Base-by-base conservation (phyloP, 92 coral and sea anemone genomes). In the Virgularia gustaviana region DNA sequence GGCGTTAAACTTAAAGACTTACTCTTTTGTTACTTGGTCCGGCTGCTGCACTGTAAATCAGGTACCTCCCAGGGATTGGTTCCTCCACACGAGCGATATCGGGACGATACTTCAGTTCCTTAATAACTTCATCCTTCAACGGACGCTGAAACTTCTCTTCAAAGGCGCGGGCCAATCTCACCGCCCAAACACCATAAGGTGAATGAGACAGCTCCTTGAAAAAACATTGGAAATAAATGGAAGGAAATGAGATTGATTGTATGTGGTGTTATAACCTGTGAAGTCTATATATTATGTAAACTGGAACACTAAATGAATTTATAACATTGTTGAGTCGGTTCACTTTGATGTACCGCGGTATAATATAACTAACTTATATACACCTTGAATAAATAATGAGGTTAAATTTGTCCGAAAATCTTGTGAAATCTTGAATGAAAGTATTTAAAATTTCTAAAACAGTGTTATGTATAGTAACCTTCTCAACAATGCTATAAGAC, bases 121-220 rank as follows among this genome's bases (percentile, higher is more conserved):
- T 72, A 37, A 85, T 37, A 18, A 72, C 36, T 2, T 62, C 60
- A n/a, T 23, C 65, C 19, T 88, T 73, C 37, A 89, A 75, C 23
- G 82, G 88, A 28, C 70, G 73, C 39, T 65, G 49, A 54, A 58
- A 86, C 32, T 65, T 54, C 29, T 86, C 80, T 61, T 92, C 79
- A 61, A 83, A 92, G 34, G 81, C 82, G 27, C 64, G 39, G 9
- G 80, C 76, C 9, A 92, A 75, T 45, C 98, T 49, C 43, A 81
- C 79, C 0, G 80, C 61, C 86, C 95, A 92, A 37, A 92, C 16
- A 13, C 98, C 98, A 73, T 83, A 86, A 20, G 89, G 81, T 11
- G 81, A 80, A 3, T 59, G 58, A 1, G 27, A 78, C 24, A 89
- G 44, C 18, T 86, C 57, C 97, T 90, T 43, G 24, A 53, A 36